Conservation (phyloP, 2,113 vertebrate genomes). For the Gavia stellata region DNA sequence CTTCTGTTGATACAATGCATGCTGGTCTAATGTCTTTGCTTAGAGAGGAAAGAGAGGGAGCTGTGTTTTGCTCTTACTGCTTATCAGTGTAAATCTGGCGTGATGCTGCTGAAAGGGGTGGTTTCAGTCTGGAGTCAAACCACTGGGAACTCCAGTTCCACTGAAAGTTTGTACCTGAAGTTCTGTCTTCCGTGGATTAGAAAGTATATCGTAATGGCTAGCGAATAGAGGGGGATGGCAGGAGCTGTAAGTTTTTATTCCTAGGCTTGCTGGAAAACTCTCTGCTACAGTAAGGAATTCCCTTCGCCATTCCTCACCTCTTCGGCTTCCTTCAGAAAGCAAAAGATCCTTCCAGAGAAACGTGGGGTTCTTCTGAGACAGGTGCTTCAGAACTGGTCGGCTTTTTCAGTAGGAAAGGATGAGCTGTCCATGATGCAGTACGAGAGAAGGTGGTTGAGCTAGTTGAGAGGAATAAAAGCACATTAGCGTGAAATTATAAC, state of each 20-base stretch:
- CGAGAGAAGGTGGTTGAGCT: background rate
- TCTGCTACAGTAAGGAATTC: background rate
- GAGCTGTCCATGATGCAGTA: background rate
- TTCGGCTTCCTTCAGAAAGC: background rate
- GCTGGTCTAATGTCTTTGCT: background rate
- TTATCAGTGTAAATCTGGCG: background rate
- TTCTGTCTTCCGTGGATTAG: background rate
- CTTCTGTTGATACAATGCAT: background rate
- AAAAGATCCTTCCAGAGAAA: background rate
- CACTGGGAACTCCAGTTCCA: background rate
- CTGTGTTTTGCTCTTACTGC: background rate
- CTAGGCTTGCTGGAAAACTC: background rate
- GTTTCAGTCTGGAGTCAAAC: background rate
- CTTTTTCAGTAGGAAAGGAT: background rate
- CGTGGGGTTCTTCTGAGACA: background rate
- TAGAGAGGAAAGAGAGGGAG: background rate
- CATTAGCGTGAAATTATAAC: background rate
- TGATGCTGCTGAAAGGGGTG: background rate
- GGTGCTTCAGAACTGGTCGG: background rate
- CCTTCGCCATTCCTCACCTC: background rate
- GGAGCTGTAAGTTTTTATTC: background rate
- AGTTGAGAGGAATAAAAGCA: background rate
- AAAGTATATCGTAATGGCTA: background rate
- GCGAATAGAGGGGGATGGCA: background rate
- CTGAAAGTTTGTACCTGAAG: background rate